Evolutionary conservation across 2,888 invertebrate genomes (phyloP).

Genomic region (Cataglyphis rosenhaueri): DNA sequence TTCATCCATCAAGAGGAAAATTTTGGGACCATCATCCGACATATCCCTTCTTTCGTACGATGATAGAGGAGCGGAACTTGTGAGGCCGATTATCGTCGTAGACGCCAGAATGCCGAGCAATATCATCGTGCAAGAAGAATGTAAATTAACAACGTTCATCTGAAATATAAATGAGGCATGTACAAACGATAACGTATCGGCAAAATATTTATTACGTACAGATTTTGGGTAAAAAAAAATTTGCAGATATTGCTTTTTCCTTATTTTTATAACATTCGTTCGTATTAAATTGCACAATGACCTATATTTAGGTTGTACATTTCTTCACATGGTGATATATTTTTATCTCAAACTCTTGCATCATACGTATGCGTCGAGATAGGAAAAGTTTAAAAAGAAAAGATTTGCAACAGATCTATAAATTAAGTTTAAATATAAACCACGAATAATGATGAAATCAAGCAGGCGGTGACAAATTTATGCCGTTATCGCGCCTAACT

Average conservation of each 20-base stretch:
- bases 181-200: neutral
- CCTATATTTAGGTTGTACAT: neutral
- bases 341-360: conserved; percentile 11
- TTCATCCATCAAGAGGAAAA: conserved; percentile 77
- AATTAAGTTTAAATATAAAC: conserved; percentile 6
- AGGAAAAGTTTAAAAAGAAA: neutral
- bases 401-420: neutral
- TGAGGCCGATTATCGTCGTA: conserved; percentile 76
- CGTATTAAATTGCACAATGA: neutral
- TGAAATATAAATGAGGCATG: conserved; percentile 57
- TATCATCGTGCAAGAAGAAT: conserved; percentile 76
- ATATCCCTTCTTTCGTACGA: conserved; percentile 77
- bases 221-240: neutral
- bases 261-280: neutral
- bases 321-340: neutral
- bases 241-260: neutral
- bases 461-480: neutral
- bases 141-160: conserved; percentile 46
- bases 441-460: neutral
- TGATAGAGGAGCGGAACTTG: conserved; percentile 75
- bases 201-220: neutral
- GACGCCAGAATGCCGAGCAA: conserved; percentile 76
- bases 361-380: neutral
- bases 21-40: conserved; percentile 73
- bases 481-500: neutral